phyloP scores from a whole-genome alignment of 2,797 vertebrate species.

The Pristis pectinata region DNA sequence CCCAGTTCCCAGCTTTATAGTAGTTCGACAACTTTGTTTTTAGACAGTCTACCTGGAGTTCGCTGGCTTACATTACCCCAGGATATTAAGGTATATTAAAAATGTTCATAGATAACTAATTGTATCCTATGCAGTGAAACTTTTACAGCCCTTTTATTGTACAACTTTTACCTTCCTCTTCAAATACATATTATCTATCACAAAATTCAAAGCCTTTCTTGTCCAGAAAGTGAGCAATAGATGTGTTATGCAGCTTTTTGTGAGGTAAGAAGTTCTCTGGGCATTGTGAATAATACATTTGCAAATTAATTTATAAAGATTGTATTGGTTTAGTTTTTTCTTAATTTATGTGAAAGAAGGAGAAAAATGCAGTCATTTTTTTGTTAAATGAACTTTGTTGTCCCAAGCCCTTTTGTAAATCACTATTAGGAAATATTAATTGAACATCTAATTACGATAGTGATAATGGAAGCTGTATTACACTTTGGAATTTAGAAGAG shows the following conservation, averaged over 20 bases:
- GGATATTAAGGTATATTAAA: slow-evolving; percentile 71
- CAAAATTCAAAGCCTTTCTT: not conserved
- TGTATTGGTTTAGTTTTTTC: not conserved
- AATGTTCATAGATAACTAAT: not conserved
- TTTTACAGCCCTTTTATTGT: not conserved
- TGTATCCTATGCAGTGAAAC: not conserved
- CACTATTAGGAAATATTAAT: not conserved
- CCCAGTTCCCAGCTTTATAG: slow-evolving; percentile 49
- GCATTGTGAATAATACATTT: not conserved
- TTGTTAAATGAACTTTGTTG: not conserved
- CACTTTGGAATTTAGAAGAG: not conserved
- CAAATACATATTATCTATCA: not conserved
- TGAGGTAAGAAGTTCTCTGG: not conserved
- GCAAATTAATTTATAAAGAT: not conserved
- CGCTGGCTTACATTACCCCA: slow-evolving; percentile 80
- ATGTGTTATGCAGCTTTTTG: not conserved
- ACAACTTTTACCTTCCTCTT: not conserved
- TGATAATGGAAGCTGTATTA: not conserved
- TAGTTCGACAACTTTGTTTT: slow-evolving; percentile 60
- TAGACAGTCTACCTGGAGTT: slow-evolving; percentile 76
- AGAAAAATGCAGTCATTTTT: too few species aligned
- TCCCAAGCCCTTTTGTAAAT: not conserved
- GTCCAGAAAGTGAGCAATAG: not conserved
- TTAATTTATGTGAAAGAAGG: too few species aligned
- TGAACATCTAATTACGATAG: not conserved